phyloP scores from a whole-genome alignment of 2,113 vertebrate species.

The Dolichotis patagonum region DNA sequence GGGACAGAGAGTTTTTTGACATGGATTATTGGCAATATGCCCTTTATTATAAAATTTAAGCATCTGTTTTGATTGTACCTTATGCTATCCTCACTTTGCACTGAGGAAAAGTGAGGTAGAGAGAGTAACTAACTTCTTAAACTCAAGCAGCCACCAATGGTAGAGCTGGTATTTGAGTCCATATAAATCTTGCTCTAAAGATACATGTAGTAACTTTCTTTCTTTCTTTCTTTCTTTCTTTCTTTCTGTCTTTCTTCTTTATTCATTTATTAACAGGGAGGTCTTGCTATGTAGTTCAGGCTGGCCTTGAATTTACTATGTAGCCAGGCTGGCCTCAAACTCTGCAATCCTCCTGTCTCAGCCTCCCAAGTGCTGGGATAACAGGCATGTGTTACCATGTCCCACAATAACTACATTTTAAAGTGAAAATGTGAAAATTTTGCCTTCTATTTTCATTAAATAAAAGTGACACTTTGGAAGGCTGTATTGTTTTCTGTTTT shows the following conservation, averaged over 20 bases:
- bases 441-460: not conserved
- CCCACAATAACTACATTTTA: not conserved
- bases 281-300: not conserved
- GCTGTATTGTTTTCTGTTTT: not conserved
- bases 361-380: not conserved
- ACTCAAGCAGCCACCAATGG: not conserved
- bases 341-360: not conserved
- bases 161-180: not conserved
- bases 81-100: not conserved
- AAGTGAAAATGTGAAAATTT: constrained; percentile 52
- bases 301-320: not conserved
- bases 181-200: not conserved
- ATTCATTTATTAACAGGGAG: not conserved
- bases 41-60: not conserved
- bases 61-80: not conserved
- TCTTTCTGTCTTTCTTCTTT: too few relatives aligned
- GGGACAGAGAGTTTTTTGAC: not conserved
- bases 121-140: not conserved
- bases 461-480: constrained; percentile 40
- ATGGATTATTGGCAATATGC: not conserved
- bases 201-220: not conserved
- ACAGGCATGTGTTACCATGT: not conserved
- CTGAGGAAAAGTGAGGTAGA: not conserved
- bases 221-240: too few relatives aligned
- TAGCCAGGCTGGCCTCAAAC: not conserved